Base-by-base conservation (phyloP, 2,888 invertebrate species). In the Zelleria hepariella region DNA sequence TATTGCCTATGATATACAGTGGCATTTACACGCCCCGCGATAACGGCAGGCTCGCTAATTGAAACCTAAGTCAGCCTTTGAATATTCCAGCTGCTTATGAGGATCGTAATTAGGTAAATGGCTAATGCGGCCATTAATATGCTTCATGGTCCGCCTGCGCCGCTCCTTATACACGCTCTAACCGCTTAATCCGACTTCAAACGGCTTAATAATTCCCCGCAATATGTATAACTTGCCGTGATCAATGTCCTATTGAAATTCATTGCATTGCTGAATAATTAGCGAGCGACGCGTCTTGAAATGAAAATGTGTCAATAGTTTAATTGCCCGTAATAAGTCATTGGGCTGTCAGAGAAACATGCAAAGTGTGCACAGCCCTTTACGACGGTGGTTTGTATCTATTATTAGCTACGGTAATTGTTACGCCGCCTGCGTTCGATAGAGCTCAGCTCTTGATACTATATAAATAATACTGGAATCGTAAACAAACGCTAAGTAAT, bases 371-470 rank as follows among this genome's bases (percentile, higher is more conserved):
- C 68, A 67, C 63, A 63, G 66, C 67, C 68, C 69, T 70, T 73
- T 72, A 72, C 74, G 68, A 66, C 70, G 64, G 70, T 69, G 73
- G 71, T 65, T 70, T 67, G 69, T 63, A 62, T 74, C 78, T 83
- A 83, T 82, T 80, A 80, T 80, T 81, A 83, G 79, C 70, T 62
- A 64, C 69, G 71, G 53, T 58, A 55, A 77, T 76, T 75, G 77
- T 78, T 77, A 77, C 74, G 75, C 73, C 73, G 68, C 70, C 74
- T 75, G 73, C 72, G 73, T 76, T 73, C 74, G 70, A 73, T 73
- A 67, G 66, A 42, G 32, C 32, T 42, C 32, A 15, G 32, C n/a
- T 10, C 32, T 42, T 42, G 32, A 42, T 70, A 70, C 78, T 80
- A 79, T 79, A 77, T 80, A 77, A 78, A 57, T 57, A 47, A 47